Evolutionary conservation across 92 coral and sea anemone genomes (phyloP).

Genomic region (Parazoanthus atlanticus): DNA sequence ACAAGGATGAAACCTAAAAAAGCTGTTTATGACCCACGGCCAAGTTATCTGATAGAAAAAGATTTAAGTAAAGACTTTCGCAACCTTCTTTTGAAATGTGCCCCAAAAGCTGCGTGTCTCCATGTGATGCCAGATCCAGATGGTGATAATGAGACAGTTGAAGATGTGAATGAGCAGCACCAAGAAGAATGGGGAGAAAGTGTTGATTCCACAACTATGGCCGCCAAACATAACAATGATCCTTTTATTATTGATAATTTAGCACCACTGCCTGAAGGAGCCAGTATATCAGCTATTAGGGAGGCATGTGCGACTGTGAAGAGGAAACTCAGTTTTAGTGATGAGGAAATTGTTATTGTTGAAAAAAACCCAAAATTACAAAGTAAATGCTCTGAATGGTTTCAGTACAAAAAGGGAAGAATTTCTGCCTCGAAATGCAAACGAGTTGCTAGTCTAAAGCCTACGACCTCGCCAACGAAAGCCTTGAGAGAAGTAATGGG

Average conservation of each 20-base stretch:
- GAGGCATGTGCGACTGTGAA: slow-evolving; percentile 49
- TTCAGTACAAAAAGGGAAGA: slow-evolving; percentile 38
- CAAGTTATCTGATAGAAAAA: neutral
- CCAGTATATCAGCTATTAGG: slow-evolving; percentile 39
- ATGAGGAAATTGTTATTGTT: slow-evolving; percentile 23
- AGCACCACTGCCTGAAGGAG: slow-evolving; percentile 16
- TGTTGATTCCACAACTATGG: too few species aligned
- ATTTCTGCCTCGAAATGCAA: slow-evolving; percentile 53
- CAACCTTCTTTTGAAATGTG: neutral
- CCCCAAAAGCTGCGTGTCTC: neutral
- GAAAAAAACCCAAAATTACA: slow-evolving; percentile 40
- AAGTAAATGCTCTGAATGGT: slow-evolving; percentile 47
- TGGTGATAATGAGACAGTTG: too few species aligned
- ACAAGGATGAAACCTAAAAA: too few species aligned
- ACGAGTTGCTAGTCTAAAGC: slow-evolving; percentile 43
- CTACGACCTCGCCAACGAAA: slow-evolving; percentile 47
- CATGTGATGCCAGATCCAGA: neutral
- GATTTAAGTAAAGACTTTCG: neutral
- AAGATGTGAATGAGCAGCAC: too few species aligned
- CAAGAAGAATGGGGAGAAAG: too few species aligned
- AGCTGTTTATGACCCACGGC: neutral
- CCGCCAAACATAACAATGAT: too few species aligned
- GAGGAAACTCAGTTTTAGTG: slow-evolving; percentile 6
- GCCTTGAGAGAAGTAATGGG: slow-evolving; percentile 43
- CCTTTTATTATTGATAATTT: too few species aligned